Conservation (phyloP, 2,888 invertebrate genomes). For the Amorpha juglandis region DNA sequence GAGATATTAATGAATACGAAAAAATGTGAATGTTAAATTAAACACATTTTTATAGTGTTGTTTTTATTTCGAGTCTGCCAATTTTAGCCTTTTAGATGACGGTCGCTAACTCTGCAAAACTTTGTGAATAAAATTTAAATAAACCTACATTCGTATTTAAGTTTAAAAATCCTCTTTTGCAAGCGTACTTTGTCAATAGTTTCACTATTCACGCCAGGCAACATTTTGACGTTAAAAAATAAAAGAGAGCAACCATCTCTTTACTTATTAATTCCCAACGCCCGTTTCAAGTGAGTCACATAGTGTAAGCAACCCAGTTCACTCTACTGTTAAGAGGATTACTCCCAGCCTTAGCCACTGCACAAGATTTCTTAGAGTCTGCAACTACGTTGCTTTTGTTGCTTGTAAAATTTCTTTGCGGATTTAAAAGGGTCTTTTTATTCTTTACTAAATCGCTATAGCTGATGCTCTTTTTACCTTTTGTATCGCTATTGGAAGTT, state of each 20-base stretch:
- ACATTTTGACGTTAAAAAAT: conserved; percentile 24
- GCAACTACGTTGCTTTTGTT: conserved; percentile 56
- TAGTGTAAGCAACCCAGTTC: conserved; percentile 50
- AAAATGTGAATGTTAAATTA: neutral
- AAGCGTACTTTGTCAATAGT: conserved; percentile 19
- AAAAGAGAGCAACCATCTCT: conserved; percentile 18
- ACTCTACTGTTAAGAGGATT: conserved; percentile 62
- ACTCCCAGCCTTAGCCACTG: conserved; percentile 45
- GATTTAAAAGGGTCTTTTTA: conserved; percentile 53
- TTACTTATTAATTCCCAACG: conserved; percentile 46
- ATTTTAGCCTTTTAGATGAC: conserved; percentile 5
- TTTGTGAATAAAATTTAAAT: conserved; percentile 21
- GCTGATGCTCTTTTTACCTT: conserved; percentile 9
- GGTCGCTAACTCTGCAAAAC: conserved; percentile 7
- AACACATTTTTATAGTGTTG: conserved; percentile 3
- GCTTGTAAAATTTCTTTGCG: conserved; percentile 60
- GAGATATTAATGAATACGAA: neutral
- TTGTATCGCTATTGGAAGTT: conserved; percentile 36
- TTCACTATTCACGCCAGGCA: conserved; percentile 19
- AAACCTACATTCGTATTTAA: conserved; percentile 21
- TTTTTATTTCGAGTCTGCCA: conserved; percentile 3
- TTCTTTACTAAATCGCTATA: conserved; percentile 7
- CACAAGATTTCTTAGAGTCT: conserved; percentile 54
- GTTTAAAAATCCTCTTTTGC: conserved; percentile 35
- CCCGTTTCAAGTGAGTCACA: conserved; percentile 37